Base-by-base conservation (phyloP, 2,888 invertebrate genomes). In the Tenthredo mesomela region DNA sequence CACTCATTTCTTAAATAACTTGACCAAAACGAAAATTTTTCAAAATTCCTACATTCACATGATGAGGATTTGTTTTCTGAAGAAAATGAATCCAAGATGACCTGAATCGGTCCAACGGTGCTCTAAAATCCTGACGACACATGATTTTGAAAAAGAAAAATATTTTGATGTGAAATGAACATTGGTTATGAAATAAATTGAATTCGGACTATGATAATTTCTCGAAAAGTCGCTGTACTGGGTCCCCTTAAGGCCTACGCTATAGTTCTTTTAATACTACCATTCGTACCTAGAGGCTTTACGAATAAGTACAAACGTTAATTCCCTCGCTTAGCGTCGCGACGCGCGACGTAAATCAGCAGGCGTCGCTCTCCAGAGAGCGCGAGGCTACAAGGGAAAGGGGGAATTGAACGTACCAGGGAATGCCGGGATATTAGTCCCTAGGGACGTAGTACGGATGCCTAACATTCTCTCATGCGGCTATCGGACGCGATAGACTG, bases 381-480 rank as follows among this genome's bases (percentile, higher is more conserved):
- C 6, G 43, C n/a, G 73, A 25, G 54, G 77, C 29, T 54, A 78
- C 33, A 25, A 65, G 65, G 15, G 21, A n/a, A 40, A 21, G 2
- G 80, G 43, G 80, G 61, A 37, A 50, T 47, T 43, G 50, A 54
- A 33, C 54, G 77, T 29, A 54, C 54, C 29, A 54, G 82, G 33
- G 82, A 82, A 82, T 82, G 82, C 25, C 50, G 21, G 78, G 78
- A 85, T 85, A 85, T 85, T 80, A 80, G 80, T 85, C 84, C 84
- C 84, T n/a, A 58, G 84, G 84, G 84, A 85, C 71, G 84, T 43
- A 7, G 33, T 65, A 21, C 47, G 84, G 70, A 85, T 85, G 70
- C 84, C 84, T 40, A 82, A 85, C 67, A 85, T 85, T 85, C 65
- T 40, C 65, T 29, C 7, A 47, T 33, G 75, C 6, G 80, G 67